A percentile compares a stretch with the other conserved stretches of the same genome.
These are phyloP conservation scores for Zaprionus kolodkinae DNA, from an alignment of 1,140 invertebrate genomes.

Conservation along the genomic window DNA sequence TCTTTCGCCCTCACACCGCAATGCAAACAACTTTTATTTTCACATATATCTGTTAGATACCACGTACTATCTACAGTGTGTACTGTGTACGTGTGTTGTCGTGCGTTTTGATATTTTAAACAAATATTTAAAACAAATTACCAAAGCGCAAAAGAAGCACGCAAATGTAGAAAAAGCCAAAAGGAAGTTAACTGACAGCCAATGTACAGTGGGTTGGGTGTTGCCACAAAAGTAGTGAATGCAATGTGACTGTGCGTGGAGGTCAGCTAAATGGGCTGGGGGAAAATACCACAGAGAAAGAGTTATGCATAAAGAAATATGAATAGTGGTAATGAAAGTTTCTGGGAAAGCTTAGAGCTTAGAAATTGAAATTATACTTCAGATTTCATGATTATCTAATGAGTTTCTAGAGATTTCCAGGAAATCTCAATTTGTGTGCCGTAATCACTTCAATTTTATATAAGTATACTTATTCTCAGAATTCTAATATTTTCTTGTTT, in stretches of 20 bases:
- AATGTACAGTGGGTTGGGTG: constrained; percentile 47
- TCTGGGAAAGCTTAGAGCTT: neutral
- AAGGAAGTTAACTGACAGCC: constrained; percentile 41
- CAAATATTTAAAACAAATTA: constrained; percentile 82
- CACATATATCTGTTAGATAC: constrained; percentile 79
- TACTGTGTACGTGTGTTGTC: constrained; percentile 67
- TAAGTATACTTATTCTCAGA: too few relatives aligned
- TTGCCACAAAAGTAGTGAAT: neutral
- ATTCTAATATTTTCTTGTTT: too few relatives aligned
- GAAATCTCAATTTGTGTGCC: too few relatives aligned
- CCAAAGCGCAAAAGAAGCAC: constrained; percentile 71
- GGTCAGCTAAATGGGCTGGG: neutral
- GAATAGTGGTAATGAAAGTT: neutral
- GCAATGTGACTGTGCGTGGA: neutral
- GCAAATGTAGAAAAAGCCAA: constrained; percentile 50
- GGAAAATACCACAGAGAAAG: neutral
- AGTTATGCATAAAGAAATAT: neutral
- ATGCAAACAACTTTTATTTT: constrained; percentile 77
- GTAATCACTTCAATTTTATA: too few relatives aligned
- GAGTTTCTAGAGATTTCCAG: neutral
- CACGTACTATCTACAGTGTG: constrained; percentile 52
- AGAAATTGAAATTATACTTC: neutral
- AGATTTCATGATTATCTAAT: neutral
- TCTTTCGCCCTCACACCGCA: constrained; percentile 17
- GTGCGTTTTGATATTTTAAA: constrained; percentile 76